Evolutionary conservation across 2,113 vertebrate species (phyloP), one percentile per base, ranked within the genome.

Genomic region (Amblyornis subalaris): DNA sequence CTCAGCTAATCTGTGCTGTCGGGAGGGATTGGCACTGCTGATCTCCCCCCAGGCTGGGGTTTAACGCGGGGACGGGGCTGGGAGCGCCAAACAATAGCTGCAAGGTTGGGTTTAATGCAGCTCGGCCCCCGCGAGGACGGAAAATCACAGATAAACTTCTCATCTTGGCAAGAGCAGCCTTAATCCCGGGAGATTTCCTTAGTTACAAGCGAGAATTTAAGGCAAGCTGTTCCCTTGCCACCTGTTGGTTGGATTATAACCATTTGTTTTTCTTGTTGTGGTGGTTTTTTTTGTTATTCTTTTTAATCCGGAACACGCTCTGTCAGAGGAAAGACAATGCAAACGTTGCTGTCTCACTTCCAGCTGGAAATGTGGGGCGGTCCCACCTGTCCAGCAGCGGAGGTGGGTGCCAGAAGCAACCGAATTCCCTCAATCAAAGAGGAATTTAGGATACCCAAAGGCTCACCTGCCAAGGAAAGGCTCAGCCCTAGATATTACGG

Each of bases 121-220:
- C 38, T 95, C 54, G 14, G 72, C 14, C 44, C 18, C 19, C 22
- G 10, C 2, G 22, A 58, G 65, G 62, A 40, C 3, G 7, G 73
- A 72, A 96, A 96, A 93, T 86, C 64, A 76, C 73, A 69, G 70
- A 66, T 79, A n/a, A 83, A 82, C 75, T 89, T 38, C 81, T 88
- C 76, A 8, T 29, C 53, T 64, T 62, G 80, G 65, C 71, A 88
- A 80, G 42, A 96, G 86, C 69, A 91, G 36, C 17, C 61, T 81
- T 33, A 89, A 89, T 94, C 60, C 81, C 69, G 23, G 70, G 75
- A 67, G 91, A 48, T 57, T 72, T 55, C 36, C 65, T 85, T 23
- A 35, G 44, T 51, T 75, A 26, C 40, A 48, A 81, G 15, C 8
- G 21, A 55, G 61, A 71, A 74, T 88, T 77, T 51, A 44, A 72